Evolutionary conservation across 2,113 vertebrate genomes (phyloP), one percentile per base, ranked within the genome.

Genomic region (Tetrao urogallus): DNA sequence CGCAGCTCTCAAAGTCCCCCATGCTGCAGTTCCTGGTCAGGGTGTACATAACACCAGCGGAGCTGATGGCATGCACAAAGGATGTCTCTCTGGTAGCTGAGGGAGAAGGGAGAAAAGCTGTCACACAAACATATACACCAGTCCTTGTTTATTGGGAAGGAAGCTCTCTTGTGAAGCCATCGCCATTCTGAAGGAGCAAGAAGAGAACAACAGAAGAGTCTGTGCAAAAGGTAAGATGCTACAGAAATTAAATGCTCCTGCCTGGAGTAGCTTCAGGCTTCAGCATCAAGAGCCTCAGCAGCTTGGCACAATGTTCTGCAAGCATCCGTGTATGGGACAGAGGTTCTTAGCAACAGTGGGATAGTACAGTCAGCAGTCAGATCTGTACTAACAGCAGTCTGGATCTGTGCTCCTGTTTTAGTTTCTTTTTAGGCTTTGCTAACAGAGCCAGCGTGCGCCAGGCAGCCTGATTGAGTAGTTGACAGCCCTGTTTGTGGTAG

Each of bases 11-110:
- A 32, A 99, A 99, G 94, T 99, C 98, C 0, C 99, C 99, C 98
- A 99, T 97, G 93, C 99, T 99, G 70, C 99, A 99, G 97, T 99
- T 99, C 97, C 99, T 99, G 77, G 99, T 99, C 50, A 99, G 98
- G 10, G 98, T 98, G 95, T 99, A 98, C 99, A 99, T 98, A 60
- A 99, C 98, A 21, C 99, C 99, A 0, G 99, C 99, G 0, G 99
- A 99, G 95, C 99, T 99, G 98, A 99, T 99, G 15, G 99, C 99
- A 1, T 99, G 99, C 11, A 99, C 97, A 24, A 99, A 99, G 61
- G 99, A 98, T 0, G 99, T 99, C 93, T 99, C 99, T 80, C 97
- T 98, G 38, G 99, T 99, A 30, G 99, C 99, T 99, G 95, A 30
- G 81, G 96, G 94, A 52, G 52, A 93, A 77, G 11, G 34, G 25